A percentile compares a stretch with the other conserved stretches of the same genome.
Conservation (phyloP, 2,888 invertebrate species). For the Muschampia plurimacula region DNA sequence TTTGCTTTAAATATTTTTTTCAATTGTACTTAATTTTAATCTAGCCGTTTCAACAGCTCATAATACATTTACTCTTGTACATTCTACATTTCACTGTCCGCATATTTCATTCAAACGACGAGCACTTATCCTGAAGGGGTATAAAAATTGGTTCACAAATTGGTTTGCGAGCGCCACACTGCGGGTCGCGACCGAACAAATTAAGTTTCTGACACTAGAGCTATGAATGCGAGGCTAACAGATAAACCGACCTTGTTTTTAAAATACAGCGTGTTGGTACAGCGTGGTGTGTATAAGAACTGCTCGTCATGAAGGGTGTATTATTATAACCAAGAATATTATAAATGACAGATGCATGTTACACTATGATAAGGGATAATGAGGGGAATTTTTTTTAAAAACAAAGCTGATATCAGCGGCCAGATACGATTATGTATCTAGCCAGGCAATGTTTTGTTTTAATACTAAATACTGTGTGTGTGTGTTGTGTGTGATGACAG, state of each 20-base stretch:
- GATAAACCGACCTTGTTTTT: neutral
- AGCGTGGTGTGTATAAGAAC: neutral
- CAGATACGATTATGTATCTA: too few relatives aligned
- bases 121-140: slow-evolving; percentile 10
- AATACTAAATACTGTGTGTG: too few relatives aligned
- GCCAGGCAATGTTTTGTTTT: too few relatives aligned
- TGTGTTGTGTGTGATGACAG: too few relatives aligned
- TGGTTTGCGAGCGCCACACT: slow-evolving; percentile 6
- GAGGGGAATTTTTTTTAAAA: too few relatives aligned
- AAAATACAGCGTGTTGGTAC: neutral
- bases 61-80: neutral
- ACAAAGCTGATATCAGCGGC: too few relatives aligned
- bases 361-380: too few relatives aligned
- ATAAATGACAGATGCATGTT: neutral
- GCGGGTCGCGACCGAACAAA: slow-evolving; percentile 5
- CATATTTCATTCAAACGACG: slow-evolving; percentile 13
- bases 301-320: neutral
- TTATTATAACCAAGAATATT: neutral
- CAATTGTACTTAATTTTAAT: neutral
- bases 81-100: neutral
- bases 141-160: slow-evolving; percentile 6
- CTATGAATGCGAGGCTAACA: neutral
- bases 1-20: too few relatives aligned
- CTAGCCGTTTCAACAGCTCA: neutral
- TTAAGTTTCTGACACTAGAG: slow-evolving; percentile 10